These are phyloP conservation scores for Vireo griseus DNA, from an alignment of 2,797 vertebrate genomes.

Conservation along the genomic window DNA sequence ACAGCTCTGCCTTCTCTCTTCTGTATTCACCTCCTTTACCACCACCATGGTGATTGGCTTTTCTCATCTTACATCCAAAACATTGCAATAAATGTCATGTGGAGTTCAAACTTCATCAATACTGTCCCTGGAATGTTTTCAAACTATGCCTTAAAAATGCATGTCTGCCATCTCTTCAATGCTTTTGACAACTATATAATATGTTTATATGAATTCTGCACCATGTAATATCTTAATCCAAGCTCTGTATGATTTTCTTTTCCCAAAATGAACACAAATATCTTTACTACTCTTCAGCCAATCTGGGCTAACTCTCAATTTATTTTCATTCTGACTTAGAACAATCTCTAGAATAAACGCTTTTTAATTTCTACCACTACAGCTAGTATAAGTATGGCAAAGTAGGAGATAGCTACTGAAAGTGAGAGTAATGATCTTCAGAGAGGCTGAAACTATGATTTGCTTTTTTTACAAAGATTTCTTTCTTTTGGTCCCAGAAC, in stretches of 20 bases:
- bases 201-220: not conserved
- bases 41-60: not conserved
- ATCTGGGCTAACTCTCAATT: not conserved
- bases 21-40: not conserved
- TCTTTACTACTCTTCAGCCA: not conserved
- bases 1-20: not conserved
- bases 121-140: not conserved
- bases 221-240: not conserved
- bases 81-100: not conserved
- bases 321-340: not conserved
- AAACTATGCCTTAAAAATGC: not conserved
- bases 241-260: not conserved
- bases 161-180: not conserved
- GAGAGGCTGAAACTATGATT: not conserved
- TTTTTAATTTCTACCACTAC: not conserved
- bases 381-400: not conserved
- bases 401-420: not conserved
- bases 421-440: not conserved
- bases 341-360: not conserved
- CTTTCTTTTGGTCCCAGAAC: not conserved
- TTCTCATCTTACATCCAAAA: not conserved
- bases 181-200: not conserved
- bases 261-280: not conserved
- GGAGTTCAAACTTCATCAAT: not conserved
- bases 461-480: not conserved